phyloP scores from a whole-genome alignment of 2,113 vertebrate species.

The Mobula hypostoma region DNA sequence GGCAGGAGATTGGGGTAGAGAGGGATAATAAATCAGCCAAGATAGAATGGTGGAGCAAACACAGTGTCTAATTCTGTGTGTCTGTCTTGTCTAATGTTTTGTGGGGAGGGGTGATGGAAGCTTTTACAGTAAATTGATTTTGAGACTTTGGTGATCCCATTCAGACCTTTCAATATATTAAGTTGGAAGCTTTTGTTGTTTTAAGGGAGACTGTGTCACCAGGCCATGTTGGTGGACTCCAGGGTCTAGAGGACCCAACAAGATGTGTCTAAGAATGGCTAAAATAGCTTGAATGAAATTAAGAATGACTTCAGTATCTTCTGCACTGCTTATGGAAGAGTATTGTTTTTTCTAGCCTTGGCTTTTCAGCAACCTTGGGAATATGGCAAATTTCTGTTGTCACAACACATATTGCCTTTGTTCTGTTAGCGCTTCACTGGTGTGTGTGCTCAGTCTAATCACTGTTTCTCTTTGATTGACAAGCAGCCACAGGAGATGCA shows the following conservation, averaged over 20 bases:
- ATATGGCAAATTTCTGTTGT: neutral
- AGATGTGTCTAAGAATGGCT: no score
- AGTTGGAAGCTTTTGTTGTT: neutral
- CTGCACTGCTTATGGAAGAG: neutral
- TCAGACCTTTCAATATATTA: neutral
- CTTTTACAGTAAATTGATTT: neutral
- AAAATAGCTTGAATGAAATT: neutral
- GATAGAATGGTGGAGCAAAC: no score
- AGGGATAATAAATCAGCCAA: no score
- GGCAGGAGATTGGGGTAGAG: no score
- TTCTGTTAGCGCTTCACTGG: neutral
- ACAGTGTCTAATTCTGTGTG: no score
- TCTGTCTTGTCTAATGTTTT: no score
- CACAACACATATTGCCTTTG: neutral
- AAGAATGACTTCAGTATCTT: neutral
- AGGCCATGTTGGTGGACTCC: no score
- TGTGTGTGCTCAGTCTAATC: slow-evolving; percentile 20
- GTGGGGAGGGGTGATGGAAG: no score
- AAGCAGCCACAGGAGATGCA: neutral
- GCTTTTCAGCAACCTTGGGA: slow-evolving; percentile 24
- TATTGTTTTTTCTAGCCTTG: neutral
- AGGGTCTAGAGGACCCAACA: no score
- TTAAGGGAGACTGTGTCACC: no score
- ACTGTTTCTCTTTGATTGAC: slow-evolving; percentile 8
- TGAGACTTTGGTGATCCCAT: neutral